These are phyloP conservation scores for Penaeus monodon DNA, from an alignment of 2,888 invertebrate species.

Conservation along the genomic window DNA sequence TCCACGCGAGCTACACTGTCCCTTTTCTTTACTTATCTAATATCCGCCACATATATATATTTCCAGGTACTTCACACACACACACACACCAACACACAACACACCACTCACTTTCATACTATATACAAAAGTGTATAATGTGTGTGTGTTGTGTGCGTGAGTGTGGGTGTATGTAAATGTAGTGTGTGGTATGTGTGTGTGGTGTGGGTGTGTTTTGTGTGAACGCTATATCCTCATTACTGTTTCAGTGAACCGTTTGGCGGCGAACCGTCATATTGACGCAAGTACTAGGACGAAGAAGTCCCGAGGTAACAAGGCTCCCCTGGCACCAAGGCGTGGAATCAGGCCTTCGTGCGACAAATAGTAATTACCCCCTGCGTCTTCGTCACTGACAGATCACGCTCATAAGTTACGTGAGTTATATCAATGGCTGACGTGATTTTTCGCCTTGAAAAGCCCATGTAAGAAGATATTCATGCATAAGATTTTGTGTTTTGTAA, in stretches of 20 bases:
- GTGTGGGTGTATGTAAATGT: too few relatives aligned
- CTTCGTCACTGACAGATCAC: too few relatives aligned
- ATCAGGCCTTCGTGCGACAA: too few relatives aligned
- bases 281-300: neutral
- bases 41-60: neutral
- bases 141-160: neutral
- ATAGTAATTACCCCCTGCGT: too few relatives aligned
- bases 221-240: neutral
- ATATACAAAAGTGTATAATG: slow-evolving; percentile 1
- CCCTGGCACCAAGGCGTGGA: too few relatives aligned
- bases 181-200: slow-evolving; percentile 4
- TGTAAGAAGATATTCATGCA: too few relatives aligned
- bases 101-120: neutral
- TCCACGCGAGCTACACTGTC: neutral
- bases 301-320: too few relatives aligned
- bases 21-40: neutral
- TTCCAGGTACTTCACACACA: neutral
- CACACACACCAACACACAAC: neutral
- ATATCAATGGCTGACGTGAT: too few relatives aligned
- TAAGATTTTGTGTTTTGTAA: too few relatives aligned
- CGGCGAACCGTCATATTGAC: neutral
- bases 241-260: neutral
- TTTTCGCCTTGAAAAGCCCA: too few relatives aligned
- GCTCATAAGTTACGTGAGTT: too few relatives aligned
- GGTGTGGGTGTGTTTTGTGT: neutral